These are phyloP conservation scores for Heliconius hortense DNA, from an alignment of 2,888 invertebrate genomes.

Conservation along the genomic window DNA sequence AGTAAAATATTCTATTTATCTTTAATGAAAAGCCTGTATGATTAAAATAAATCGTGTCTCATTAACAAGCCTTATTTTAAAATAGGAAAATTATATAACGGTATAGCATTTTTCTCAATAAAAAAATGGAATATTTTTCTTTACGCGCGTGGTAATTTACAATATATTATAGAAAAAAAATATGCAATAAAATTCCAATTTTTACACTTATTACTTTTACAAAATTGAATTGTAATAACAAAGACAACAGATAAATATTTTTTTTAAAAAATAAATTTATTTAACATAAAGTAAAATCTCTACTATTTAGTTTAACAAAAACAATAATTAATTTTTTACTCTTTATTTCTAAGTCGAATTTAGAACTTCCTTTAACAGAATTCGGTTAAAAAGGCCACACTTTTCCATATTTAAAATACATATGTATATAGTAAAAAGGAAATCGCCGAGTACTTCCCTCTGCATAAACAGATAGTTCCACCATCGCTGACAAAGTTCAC, in stretches of 20 bases:
- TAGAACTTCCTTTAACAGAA: no score
- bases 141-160: no score
- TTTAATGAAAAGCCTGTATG: no score
- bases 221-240: not conserved
- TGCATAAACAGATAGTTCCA: conserved; percentile 19
- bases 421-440: not conserved
- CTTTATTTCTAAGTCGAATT: no score
- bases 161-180: not conserved
- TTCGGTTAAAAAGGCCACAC: not conserved
- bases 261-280: no score
- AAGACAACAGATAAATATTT: not conserved
- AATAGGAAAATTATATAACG: not conserved
- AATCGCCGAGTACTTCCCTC: not conserved
- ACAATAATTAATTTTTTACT: no score
- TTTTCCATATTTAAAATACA: not conserved
- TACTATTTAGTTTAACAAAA: no score
- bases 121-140: not conserved
- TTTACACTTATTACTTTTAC: not conserved
- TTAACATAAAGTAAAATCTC: no score
- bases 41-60: no score
- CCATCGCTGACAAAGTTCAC: conserved; percentile 23
- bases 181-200: no score
- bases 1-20: not conserved
- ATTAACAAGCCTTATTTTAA: no score
- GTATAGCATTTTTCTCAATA: not conserved